Evolutionary conservation across 2,888 invertebrate genomes (phyloP).

Genomic region (Macroteleia sp.): DNA sequence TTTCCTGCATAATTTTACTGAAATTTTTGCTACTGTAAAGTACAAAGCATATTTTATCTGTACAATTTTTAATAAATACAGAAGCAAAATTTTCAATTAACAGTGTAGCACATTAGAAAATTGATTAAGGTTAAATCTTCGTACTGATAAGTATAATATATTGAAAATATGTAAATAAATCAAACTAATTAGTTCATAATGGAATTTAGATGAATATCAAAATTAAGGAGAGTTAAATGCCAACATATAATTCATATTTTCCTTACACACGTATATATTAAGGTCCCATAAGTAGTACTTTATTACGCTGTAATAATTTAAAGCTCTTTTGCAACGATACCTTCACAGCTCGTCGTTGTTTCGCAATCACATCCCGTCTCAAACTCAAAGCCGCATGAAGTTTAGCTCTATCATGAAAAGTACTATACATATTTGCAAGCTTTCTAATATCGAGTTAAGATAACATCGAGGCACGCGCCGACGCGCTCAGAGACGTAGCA

Average conservation of each 20-base stretch:
- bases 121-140: too few species aligned
- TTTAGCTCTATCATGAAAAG: conserved; percentile 64
- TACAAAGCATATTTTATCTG: too few species aligned
- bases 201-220: too few species aligned
- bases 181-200: too few species aligned
- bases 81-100: too few species aligned
- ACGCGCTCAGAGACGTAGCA: conserved; percentile 69
- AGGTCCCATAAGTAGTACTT: conserved; percentile 1
- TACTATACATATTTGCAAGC: conserved; percentile 77
- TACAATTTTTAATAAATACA: too few species aligned
- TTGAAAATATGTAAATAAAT: too few species aligned
- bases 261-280: conserved; percentile 14
- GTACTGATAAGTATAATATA: too few species aligned
- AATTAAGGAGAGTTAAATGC: too few species aligned
- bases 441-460: conserved; percentile 77
- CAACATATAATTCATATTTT: neutral
- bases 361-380: conserved; percentile 55
- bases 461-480: conserved; percentile 75
- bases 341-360: conserved; percentile 51
- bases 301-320: conserved; percentile 44
- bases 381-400: conserved; percentile 63
- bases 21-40: too few species aligned
- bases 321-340: conserved; percentile 56
- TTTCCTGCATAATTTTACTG: too few species aligned
- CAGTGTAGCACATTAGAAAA: too few species aligned